phyloP scores from a whole-genome alignment of 1,140 invertebrate species.

The Pseudomyrmex dendroicus region DNA sequence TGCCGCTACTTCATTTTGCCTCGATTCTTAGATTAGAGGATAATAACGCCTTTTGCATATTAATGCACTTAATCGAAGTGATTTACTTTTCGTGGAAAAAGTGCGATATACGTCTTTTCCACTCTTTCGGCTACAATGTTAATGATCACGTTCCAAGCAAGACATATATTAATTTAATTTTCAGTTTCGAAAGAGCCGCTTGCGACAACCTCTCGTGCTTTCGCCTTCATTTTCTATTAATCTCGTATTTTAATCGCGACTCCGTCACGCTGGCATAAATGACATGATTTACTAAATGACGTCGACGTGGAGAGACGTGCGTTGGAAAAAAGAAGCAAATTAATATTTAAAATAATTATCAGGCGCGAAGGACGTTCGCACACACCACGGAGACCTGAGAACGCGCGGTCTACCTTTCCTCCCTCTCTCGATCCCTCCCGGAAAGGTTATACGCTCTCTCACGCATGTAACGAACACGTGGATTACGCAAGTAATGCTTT shows the following conservation, averaged over 20 bases:
- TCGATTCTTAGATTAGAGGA: too few relatives aligned
- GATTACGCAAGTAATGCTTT: conserved; percentile 42
- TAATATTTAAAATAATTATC: conserved; percentile 55
- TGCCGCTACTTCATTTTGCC: too few relatives aligned
- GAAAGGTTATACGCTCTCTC: conserved; percentile 53
- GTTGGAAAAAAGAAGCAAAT: neutral
- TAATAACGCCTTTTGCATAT: too few relatives aligned
- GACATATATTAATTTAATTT: conserved; percentile 39
- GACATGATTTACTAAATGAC: conserved; percentile 40
- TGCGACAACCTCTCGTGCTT: conserved; percentile 16
- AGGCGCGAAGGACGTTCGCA: conserved; percentile 39
- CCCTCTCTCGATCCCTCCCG: conserved; percentile 33
- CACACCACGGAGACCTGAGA: neutral
- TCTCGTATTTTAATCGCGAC: conserved; percentile 32
- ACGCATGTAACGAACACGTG: conserved; percentile 29
- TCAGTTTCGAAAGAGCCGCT: conserved; percentile 31
- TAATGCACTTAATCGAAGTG: too few relatives aligned
- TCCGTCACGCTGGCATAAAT: conserved; percentile 13
- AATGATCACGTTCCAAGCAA: conserved; percentile 16
- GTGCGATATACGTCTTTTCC: too few relatives aligned
- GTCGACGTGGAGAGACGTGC: neutral
- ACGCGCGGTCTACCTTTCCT: neutral
- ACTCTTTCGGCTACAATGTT: conserved; percentile 2
- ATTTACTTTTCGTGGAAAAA: too few relatives aligned
- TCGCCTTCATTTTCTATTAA: conserved; percentile 36